A percentile compares a stretch with the other conserved stretches of the same genome.
Conservation (phyloP, 2,888 invertebrate genomes). For the Papilio gigon region DNA sequence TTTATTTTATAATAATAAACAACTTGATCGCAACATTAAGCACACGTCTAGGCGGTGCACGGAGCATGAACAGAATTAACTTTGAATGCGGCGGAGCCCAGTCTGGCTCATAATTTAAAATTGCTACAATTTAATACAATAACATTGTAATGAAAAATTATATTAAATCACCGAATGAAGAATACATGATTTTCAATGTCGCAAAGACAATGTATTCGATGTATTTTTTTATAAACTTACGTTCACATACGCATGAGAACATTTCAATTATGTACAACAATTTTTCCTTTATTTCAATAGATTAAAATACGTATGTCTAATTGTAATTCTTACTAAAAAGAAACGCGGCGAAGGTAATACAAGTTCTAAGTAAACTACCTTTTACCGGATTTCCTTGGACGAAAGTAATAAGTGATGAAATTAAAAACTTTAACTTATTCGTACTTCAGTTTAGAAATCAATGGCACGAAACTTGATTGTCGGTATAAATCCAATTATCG, state of each 20-base stretch:
- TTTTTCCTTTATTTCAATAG: neutral
- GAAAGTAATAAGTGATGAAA: slow-evolving; percentile 1
- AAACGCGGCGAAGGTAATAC: neutral
- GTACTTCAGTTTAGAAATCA: neutral
- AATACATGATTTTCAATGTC: neutral
- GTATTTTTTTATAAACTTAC: neutral
- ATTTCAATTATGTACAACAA: neutral
- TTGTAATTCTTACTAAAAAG: neutral
- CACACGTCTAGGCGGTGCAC: neutral
- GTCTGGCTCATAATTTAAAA: slow-evolving; percentile 19
- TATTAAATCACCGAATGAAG: neutral
- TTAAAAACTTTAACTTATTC: slow-evolving; percentile 4
- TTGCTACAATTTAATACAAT: slow-evolving; percentile 19
- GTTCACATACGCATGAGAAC: neutral
- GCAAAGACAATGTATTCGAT: neutral
- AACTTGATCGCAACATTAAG: slow-evolving; percentile 17
- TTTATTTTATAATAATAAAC: neutral
- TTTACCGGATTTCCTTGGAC: slow-evolving; percentile 11
- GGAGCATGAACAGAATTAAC: slow-evolving; percentile 4
- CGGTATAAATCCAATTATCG: slow-evolving; percentile 8
- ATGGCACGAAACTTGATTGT: slow-evolving; percentile 1
- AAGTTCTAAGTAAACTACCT: neutral
- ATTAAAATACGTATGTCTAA: neutral
- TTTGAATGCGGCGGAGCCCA: slow-evolving; percentile 13
- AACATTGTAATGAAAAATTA: neutral